Conservation (phyloP, 2,888 invertebrate genomes). For the Campaea margaritaria region DNA sequence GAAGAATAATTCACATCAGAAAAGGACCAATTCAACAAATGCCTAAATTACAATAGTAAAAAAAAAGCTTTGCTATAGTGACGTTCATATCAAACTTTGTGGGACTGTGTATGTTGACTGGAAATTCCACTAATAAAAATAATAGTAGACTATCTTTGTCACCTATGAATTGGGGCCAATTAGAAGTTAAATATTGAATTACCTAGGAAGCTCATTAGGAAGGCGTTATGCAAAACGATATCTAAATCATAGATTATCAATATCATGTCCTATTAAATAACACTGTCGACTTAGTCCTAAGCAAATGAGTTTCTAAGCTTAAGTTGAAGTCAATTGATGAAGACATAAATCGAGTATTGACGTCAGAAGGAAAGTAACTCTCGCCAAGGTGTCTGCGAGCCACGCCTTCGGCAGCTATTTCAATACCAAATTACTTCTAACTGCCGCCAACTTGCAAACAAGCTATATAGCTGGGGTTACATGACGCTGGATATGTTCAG, state of each 20-base stretch:
- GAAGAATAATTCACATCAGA: too few species aligned
- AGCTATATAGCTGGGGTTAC: conserved; percentile 7
- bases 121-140: too few species aligned
- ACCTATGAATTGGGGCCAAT: too few species aligned
- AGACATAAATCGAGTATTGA: conserved; percentile 19
- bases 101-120: too few species aligned
- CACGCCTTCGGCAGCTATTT: conserved; percentile 23
- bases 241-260: too few species aligned
- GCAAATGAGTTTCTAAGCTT: background rate
- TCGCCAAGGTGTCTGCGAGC: conserved; percentile 19
- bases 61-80: background rate
- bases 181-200: too few species aligned
- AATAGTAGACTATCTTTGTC: too few species aligned
- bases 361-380: conserved; percentile 14
- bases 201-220: too few species aligned
- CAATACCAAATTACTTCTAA: conserved; percentile 25
- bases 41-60: too few species aligned
- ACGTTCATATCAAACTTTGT: background rate
- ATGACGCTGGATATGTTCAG: background rate
- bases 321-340: conserved; percentile 3
- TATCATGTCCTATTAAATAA: too few species aligned
- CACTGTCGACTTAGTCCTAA: background rate
- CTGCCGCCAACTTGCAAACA: conserved; percentile 25
- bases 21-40: too few species aligned
- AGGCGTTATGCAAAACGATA: too few species aligned